These are phyloP conservation scores for Sminthurides bifidus DNA, from an alignment of 1,140 invertebrate species.

Conservation along the genomic window DNA sequence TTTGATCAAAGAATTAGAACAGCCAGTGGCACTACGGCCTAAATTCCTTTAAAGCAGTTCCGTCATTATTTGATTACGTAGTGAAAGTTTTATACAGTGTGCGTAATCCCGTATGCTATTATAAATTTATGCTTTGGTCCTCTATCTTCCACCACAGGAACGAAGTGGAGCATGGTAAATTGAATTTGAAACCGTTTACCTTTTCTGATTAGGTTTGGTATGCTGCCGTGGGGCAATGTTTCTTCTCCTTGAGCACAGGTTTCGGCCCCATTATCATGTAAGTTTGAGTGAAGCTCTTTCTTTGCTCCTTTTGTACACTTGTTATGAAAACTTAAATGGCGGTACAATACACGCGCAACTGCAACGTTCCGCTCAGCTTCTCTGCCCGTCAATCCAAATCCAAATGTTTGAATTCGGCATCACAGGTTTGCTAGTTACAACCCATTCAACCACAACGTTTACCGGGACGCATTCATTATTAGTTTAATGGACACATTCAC, in stretches of 20 bases:
- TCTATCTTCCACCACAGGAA: not conserved
- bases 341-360: not conserved
- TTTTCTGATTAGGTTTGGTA: slow-evolving; percentile 48
- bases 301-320: slow-evolving; percentile 45
- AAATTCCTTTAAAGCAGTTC: not conserved
- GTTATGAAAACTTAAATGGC: slow-evolving; percentile 28
- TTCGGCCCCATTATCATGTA: slow-evolving; percentile 44
- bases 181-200: not conserved
- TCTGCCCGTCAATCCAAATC: too few species aligned
- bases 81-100: slow-evolving; percentile 23
- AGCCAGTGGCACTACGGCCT: not conserved
- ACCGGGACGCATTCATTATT: slow-evolving; percentile 46
- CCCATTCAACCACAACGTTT: slow-evolving; percentile 65
- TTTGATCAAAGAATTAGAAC: too few species aligned
- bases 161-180: not conserved
- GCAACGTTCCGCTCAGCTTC: too few species aligned
- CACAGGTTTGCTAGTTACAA: slow-evolving; percentile 61
- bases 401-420: too few species aligned
- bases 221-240: slow-evolving; percentile 68
- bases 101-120: not conserved
- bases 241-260: slow-evolving; percentile 44
- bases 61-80: not conserved
- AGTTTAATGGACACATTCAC: slow-evolving; percentile 44
- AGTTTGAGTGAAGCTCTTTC: too few species aligned
- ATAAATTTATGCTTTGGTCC: not conserved